Base-by-base conservation (phyloP, 2,113 vertebrate species). In the Manacus vitellinus region DNA sequence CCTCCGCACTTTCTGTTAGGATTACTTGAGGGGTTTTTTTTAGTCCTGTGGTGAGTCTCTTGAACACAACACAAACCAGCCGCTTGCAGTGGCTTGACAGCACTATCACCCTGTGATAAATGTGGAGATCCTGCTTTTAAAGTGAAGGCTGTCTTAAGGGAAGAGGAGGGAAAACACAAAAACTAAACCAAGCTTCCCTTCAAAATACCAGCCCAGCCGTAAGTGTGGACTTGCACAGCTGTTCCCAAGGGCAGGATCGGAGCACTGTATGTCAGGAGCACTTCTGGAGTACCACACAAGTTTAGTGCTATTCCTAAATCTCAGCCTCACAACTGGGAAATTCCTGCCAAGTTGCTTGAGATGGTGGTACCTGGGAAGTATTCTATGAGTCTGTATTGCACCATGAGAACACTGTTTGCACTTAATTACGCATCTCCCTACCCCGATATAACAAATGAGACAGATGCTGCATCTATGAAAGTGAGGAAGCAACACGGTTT, bases 261-360 rank as follows among this genome's bases (percentile, higher is more conserved):
- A 67, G 66, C 92, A 41, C 91, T 6, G 27, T 95, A 96, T 51
- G 21, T 94, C 95, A 88, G 59, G 66, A 97, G 73, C 8, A 13
- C 91, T 94, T 97, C 95, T 98, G 96, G 95, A 97, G 97, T 98
- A 97, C 97, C 97, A 97, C 98, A 97, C 98, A 98, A 91, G 97
- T 95, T 98, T 78, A 70, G 56, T 89, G 84, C 91, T 27, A 13
- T 92, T 94, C 96, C 59, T 25, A 97, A 92, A 91, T 75, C 67
- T 62, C 39, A 91, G 85, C 33, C 95, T 76, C 1, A 0, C 88
- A 94, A 92, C 56, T 66, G 55, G n/a, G 80, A 92, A 92, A 88
- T 76, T 94, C 85, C 91, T 97, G 94, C 94, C 77, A 85, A 22
- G 28, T 24, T 89, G 55, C 20, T 74, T 65, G 72, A 95, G 77